phyloP scores from a whole-genome alignment of 2,888 invertebrate species.

The Nematopogon swammerdamellus region DNA sequence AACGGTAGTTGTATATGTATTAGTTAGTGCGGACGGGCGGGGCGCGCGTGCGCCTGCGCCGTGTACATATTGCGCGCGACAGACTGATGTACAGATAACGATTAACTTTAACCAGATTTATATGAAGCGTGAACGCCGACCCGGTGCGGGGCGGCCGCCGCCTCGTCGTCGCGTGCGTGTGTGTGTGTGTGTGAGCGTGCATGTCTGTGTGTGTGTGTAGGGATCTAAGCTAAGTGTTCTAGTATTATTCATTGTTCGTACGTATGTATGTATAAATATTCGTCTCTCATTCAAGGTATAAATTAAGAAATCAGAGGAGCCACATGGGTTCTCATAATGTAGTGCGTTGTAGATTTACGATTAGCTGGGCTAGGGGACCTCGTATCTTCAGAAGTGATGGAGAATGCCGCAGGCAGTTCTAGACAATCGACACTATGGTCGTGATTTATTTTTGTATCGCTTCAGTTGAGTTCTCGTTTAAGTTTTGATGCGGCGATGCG shows the following conservation, averaged over 20 bases:
- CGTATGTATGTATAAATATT: slow-evolving; percentile 57
- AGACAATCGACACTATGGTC: slow-evolving; percentile 56
- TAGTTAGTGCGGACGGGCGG: slow-evolving; percentile 15
- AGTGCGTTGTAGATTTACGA: slow-evolving; percentile 53
- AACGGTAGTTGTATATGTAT: slow-evolving; percentile 10
- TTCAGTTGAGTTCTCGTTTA: slow-evolving; percentile 54
- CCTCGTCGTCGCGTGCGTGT: slow-evolving; percentile 27
- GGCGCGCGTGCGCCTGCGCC: slow-evolving; percentile 9
- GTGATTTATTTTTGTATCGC: slow-evolving; percentile 41
- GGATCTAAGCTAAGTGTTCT: slow-evolving; percentile 49
- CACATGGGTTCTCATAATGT: slow-evolving; percentile 43
- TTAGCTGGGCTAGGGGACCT: slow-evolving; percentile 59
- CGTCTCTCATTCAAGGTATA: slow-evolving; percentile 53
- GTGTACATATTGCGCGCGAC: slow-evolving; percentile 40
- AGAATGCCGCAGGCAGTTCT: slow-evolving; percentile 51
- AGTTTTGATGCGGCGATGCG: slow-evolving; percentile 47
- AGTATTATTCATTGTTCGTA: slow-evolving; percentile 57
- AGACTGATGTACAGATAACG: slow-evolving; percentile 48
- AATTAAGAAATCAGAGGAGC: slow-evolving; percentile 48
- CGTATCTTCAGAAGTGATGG: slow-evolving; percentile 44
- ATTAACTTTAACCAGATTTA: slow-evolving; percentile 35
- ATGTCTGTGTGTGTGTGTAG: too few species aligned
- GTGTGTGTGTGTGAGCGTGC: too few species aligned
- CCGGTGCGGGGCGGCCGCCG: slow-evolving; percentile 40
- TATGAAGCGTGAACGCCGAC: slow-evolving; percentile 39